Evolutionary conservation across 2,888 invertebrate genomes (phyloP).

Genomic region (Campaea margaritaria): DNA sequence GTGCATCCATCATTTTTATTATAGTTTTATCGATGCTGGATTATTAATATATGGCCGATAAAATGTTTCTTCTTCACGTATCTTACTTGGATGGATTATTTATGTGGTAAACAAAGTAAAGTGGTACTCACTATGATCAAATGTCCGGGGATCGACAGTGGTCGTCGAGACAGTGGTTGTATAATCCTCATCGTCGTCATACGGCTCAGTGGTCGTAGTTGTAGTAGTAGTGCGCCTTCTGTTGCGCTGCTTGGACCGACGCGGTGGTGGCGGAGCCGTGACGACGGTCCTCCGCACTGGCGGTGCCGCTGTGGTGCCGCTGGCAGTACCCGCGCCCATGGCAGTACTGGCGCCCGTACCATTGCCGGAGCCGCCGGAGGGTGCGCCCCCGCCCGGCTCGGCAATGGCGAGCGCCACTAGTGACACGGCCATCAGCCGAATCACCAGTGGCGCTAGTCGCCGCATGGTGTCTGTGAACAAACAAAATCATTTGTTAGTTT

Average conservation of each 20-base stretch:
- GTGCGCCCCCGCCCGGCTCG: constrained; percentile 58
- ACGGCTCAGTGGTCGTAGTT: constrained; percentile 59
- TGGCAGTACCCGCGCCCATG: constrained; percentile 26
- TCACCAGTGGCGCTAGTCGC: constrained; percentile 77
- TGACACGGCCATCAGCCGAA: constrained; percentile 71
- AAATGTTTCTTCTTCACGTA: no score
- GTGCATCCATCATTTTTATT: neutral
- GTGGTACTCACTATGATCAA: constrained; percentile 74
- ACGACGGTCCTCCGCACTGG: constrained; percentile 45
- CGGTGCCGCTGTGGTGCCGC: constrained; percentile 41
- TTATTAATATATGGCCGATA: no score
- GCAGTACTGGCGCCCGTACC: constrained; percentile 35
- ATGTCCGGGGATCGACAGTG: constrained; percentile 69
- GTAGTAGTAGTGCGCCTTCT: constrained; percentile 67
- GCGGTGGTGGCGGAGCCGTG: constrained; percentile 46
- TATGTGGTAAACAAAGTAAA: no score
- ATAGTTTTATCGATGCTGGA: no score
- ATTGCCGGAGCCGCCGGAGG: constrained; percentile 38
- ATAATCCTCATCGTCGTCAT: constrained; percentile 61
- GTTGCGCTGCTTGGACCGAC: constrained; percentile 56
- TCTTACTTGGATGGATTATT: no score
- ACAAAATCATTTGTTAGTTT: constrained; percentile 15
- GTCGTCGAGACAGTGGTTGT: constrained; percentile 66
- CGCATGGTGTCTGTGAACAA: constrained; percentile 69
- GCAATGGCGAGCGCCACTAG: constrained; percentile 79